phyloP scores from a whole-genome alignment of 2,888 invertebrate species.

The Leucophenga montana region DNA sequence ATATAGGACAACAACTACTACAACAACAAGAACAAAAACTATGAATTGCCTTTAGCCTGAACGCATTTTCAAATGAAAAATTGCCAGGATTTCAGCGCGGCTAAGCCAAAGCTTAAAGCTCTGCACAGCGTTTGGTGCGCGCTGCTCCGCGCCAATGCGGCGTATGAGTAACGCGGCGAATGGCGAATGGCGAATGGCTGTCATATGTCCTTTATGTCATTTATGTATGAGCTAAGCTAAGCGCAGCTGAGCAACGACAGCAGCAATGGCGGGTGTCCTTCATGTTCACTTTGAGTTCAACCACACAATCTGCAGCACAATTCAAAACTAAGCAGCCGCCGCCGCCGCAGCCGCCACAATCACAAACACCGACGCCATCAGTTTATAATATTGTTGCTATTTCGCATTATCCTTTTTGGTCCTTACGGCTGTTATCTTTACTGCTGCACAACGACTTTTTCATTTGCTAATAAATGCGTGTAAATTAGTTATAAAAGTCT shows the following conservation, averaged over 20 bases:
- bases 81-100: constrained; percentile 5
- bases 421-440: constrained; percentile 47
- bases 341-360: background rate
- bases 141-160: background rate
- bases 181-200: background rate
- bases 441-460: constrained; percentile 50
- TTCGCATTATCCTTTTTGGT: constrained; percentile 21
- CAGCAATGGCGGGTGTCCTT: background rate
- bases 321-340: background rate
- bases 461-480: constrained; percentile 59
- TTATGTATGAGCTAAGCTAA: too few relatives aligned
- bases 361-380: background rate
- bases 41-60: background rate
- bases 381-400: constrained; percentile 25
- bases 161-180: background rate
- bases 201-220: background rate
- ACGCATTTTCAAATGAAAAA: constrained; percentile 8
- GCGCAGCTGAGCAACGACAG: too few relatives aligned
- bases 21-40: background rate
- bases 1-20: background rate
- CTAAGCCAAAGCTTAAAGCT: constrained; percentile 8
- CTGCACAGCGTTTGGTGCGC: too few relatives aligned
- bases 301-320: constrained; percentile 10
- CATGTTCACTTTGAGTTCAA: background rate
- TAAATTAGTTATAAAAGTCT: constrained; percentile 63